Base-by-base conservation (phyloP, 2,888 invertebrate genomes). In the Dorcus hopei region DNA sequence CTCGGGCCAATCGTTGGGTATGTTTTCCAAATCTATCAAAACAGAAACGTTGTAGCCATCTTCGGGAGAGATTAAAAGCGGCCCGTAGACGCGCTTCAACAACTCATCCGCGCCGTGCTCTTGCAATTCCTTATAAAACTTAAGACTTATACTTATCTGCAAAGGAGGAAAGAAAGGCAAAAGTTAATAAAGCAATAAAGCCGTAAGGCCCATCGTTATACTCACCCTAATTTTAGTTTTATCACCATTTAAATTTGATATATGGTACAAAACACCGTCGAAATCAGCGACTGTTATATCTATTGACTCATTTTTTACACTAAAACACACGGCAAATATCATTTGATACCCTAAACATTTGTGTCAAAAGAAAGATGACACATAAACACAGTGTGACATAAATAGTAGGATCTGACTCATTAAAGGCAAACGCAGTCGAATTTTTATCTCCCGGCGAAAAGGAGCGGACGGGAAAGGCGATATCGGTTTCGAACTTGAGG, bases 71-170 rank as follows among this genome's bases (percentile, higher is more conserved):
- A 88, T 87, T 62, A 97, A 84, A 69, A 93, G 85, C 61, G 86
- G 80, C 59, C 94, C 96, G 81, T 98, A 99, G 77, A 93, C 93
- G 77, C 93, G 86, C 82, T 93, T 93, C 67, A 99, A 85, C 67
- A 99, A 83, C 80, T 96, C 93, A 82, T 99, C 98, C 55, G 97
- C 97, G 63, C 98, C 98, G 83, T 99, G 95, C 79, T 96, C 93
- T 82, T 96, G 95, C 74, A 99, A 86, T 81, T 99, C 96, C 81
- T 95, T 93, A 80, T 95, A 98, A 85, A 98, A 99, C 82, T 98
- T 98, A 74, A 99, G 84, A 72, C 95, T 91, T 83, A 98, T 98
- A 86, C 97, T 98, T 80, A 95, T 91, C 97, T 97, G 79, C 61
- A 84, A 82, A 51, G 65, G 2, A 19, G 19, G 19, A 19, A 14